Conservation (phyloP, 2,888 invertebrate genomes). For the Plebejus argus region DNA sequence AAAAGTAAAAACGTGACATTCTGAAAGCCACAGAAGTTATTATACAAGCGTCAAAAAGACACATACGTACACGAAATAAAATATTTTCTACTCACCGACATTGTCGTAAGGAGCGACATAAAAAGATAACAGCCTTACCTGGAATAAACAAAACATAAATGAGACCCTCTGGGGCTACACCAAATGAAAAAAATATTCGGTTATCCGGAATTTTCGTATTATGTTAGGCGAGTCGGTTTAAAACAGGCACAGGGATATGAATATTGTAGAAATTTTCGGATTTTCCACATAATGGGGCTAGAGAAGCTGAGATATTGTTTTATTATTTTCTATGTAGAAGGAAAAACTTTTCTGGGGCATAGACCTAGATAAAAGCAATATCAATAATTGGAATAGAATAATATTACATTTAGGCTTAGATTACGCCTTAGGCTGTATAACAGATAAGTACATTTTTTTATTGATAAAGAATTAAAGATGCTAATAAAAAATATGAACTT, state of each 20-base stretch:
- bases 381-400: too few relatives aligned
- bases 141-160: conserved; percentile 21
- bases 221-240: background rate
- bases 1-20: background rate
- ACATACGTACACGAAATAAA: background rate
- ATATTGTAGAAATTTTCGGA: background rate
- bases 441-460: too few relatives aligned
- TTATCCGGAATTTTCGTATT: conserved; percentile 14
- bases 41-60: background rate
- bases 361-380: too few relatives aligned
- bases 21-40: background rate
- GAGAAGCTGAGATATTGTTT: background rate
- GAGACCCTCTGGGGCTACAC: conserved; percentile 19
- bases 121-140: conserved; percentile 26
- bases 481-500: too few relatives aligned
- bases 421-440: too few relatives aligned
- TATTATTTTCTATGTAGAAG: too few relatives aligned
- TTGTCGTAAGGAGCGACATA: conserved; percentile 5
- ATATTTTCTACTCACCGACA: conserved; percentile 12
- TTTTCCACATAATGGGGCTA: background rate
- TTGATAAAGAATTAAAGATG: too few relatives aligned
- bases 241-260: background rate
- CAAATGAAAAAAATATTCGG: conserved; percentile 16
- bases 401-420: too few relatives aligned
- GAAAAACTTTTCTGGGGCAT: too few relatives aligned